Evolutionary conservation across 1,140 invertebrate genomes (phyloP).

Genomic region (Meloidogyne exigua): DNA sequence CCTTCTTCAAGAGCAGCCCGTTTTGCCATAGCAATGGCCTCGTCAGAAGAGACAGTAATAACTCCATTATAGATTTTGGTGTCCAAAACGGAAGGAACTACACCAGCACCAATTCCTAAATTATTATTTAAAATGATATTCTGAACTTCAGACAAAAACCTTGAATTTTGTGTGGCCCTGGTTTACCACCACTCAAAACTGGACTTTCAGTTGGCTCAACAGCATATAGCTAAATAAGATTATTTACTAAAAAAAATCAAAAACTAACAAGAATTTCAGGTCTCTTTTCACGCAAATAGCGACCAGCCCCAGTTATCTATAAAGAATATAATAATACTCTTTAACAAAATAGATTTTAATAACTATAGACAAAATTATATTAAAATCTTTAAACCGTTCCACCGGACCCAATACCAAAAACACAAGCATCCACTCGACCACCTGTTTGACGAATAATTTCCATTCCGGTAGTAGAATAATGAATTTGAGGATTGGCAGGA

Average conservation of each 20-base stretch:
- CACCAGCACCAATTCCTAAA: constrained; percentile 55
- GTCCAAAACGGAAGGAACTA: constrained; percentile 52
- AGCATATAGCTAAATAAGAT: constrained; percentile 50
- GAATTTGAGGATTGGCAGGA: constrained; percentile 56
- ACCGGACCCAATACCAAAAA: constrained; percentile 61
- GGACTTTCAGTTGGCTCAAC: constrained; percentile 57
- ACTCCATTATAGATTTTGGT: constrained; percentile 55
- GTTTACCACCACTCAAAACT: constrained; percentile 46
- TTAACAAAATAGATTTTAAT: too few relatives aligned
- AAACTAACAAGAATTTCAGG: constrained; percentile 46
- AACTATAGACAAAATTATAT: not conserved
- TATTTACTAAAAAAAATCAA: not conserved
- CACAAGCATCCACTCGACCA: constrained; percentile 57
- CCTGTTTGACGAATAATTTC: constrained; percentile 61
- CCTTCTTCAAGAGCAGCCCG: constrained; percentile 60
- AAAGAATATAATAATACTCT: not conserved
- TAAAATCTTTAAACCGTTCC: constrained; percentile 40
- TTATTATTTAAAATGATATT: constrained; percentile 7
- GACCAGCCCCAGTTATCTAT: constrained; percentile 58
- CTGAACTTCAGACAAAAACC: constrained; percentile 27
- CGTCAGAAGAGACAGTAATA: constrained; percentile 47
- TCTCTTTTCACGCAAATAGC: constrained; percentile 52
- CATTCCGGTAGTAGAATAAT: constrained; percentile 60
- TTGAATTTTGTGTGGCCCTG: constrained; percentile 61
- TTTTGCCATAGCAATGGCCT: constrained; percentile 61